A percentile compares a stretch with the other conserved stretches of the same genome.
Evolutionary conservation across 2,888 invertebrate genomes (phyloP).

Genomic region (Acheta domesticus): DNA sequence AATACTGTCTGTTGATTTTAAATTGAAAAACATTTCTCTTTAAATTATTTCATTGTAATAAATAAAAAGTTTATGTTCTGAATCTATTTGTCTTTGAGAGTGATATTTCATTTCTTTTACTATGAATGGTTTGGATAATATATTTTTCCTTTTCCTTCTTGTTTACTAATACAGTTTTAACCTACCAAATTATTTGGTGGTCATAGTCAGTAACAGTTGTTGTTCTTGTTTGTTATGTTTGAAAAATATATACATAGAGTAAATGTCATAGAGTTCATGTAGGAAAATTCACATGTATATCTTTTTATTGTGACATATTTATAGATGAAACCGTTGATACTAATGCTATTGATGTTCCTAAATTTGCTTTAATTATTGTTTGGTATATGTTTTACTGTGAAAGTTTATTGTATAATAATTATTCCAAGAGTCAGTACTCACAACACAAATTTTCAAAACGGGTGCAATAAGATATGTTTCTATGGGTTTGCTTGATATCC

Average conservation of each 20-base stretch:
- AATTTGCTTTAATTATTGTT: conserved; percentile 30
- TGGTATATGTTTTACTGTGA: conserved; percentile 23
- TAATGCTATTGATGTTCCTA: conserved; percentile 25
- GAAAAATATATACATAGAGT: conserved; percentile 2
- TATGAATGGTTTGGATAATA: neutral
- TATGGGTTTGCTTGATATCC: too few species aligned
- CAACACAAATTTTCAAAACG: too few species aligned
- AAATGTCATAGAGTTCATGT: neutral
- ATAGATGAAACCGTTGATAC: too few species aligned
- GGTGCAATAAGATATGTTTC: too few species aligned
- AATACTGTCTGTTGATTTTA: neutral
- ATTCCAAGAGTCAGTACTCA: neutral
- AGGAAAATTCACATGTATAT: too few species aligned
- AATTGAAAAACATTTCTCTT: too few species aligned
- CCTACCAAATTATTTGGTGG: neutral
- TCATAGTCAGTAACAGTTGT: neutral
- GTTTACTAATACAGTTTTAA: neutral
- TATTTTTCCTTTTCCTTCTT: neutral
- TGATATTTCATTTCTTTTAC: conserved; percentile 11
- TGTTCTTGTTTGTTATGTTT: conserved; percentile 18
- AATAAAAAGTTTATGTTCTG: too few species aligned
- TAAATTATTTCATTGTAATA: too few species aligned
- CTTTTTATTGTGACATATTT: too few species aligned
- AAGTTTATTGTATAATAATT: conserved; percentile 25
- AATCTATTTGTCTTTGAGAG: too few species aligned